Base-by-base conservation (phyloP, 2,113 vertebrate species). In the Phyllostomus hastatus region DNA sequence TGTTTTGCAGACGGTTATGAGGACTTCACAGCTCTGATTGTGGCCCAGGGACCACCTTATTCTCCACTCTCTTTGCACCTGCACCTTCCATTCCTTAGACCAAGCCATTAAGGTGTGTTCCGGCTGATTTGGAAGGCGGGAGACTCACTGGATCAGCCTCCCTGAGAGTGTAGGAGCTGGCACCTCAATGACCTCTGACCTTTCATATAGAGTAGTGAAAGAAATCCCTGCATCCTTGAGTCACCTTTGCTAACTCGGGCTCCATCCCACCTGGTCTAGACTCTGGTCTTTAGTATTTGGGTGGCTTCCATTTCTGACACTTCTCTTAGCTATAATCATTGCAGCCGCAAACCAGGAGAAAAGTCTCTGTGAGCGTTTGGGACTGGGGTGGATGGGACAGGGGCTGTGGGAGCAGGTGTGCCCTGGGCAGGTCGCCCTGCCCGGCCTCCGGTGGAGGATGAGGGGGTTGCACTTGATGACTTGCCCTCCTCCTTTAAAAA, bases 21-120 rank as follows among this genome's bases (percentile, higher is more conserved):
- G 31, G 28, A 5, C 22, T 31, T 69, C 41, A 11, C 24, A 14
- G 48, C 38, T 46, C 43, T 80, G n/a, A 16, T 3, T 10, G 14
- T 10, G 19, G 12, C 41, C 10, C 3, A 0, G 24, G 50, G 0
- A 0, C 5, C 41, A 10, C 4, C 26, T 41, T 20, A 6, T 54
- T 43, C 4, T 52, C 43, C 17, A 8, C 11, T 17, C 12, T 1
- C 52, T 90, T 76, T 17, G 2, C 38, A 64, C 33, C 16, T 14
- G 3, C 22, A 2, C 31, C 69, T 81, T 91, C 26, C 14, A 9
- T 15, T 88, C 78, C 66, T 69, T 31, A 28, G 59, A 35, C 24
- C 4, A 82, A 75, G 67, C 43, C 16, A 0, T 31, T 73, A 16
- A 72, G 0, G 16, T 64, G 22, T 81, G 59, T 75, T 82, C 31